Percentiles rank a stretch among this genome's conserved stretches.
Evolutionary conservation across 1,140 invertebrate genomes (phyloP).

Genomic region (Andricus grossulariae): DNA sequence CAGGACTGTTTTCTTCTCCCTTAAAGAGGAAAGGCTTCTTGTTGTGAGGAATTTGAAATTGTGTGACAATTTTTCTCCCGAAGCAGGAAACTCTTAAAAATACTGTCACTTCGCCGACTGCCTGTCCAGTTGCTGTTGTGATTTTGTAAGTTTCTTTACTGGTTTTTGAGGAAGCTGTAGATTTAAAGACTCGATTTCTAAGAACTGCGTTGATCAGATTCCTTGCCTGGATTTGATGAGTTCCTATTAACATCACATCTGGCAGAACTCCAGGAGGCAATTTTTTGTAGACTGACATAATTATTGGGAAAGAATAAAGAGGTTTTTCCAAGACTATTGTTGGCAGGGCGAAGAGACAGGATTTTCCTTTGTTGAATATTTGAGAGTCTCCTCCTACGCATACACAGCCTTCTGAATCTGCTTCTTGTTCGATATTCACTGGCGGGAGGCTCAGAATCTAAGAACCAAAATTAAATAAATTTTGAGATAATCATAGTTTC

Average conservation of each 20-base stretch:
- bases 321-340: constrained; percentile 54
- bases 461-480: not conserved
- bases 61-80: constrained; percentile 81
- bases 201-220: constrained; percentile 64
- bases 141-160: constrained; percentile 78
- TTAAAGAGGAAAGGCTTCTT: constrained; percentile 70
- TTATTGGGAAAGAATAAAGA: constrained; percentile 65
- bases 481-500: constrained; percentile 29
- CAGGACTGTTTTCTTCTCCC: constrained; percentile 54
- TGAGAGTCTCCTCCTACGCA: constrained; percentile 54
- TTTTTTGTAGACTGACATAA: constrained; percentile 67
- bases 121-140: constrained; percentile 67
- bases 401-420: constrained; percentile 51
- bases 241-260: constrained; percentile 68
- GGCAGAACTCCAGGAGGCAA: constrained; percentile 68
- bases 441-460: constrained; percentile 67
- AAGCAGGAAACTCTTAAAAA: constrained; percentile 80
- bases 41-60: constrained; percentile 77
- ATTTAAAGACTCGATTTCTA: constrained; percentile 45
- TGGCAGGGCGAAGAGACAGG: constrained; percentile 72
- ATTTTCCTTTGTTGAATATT: constrained; percentile 72
- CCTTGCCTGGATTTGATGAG: constrained; percentile 60
- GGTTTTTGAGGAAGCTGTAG: constrained; percentile 60
- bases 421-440: constrained; percentile 68
- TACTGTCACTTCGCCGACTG: constrained; percentile 76